phyloP scores from a whole-genome alignment of 2,113 vertebrate species.

The Polypterus senegalus region DNA sequence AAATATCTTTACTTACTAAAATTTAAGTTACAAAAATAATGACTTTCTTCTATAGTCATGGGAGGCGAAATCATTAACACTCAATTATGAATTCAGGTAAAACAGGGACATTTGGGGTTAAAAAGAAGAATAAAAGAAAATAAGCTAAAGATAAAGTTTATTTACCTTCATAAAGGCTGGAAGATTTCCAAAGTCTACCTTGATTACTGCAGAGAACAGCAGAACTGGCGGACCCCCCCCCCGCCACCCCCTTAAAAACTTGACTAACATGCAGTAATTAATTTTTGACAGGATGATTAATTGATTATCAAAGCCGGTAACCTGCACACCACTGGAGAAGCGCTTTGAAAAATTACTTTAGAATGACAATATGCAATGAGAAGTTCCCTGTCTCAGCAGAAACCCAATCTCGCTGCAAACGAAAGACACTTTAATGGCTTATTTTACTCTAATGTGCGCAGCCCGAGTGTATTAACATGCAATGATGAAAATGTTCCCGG shows the following conservation, averaged over 20 bases:
- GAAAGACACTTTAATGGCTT: constrained; percentile 12
- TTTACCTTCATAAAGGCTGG: neutral
- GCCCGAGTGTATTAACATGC: constrained; percentile 12
- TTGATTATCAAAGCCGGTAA: constrained; percentile 11
- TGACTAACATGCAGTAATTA: constrained; percentile 14
- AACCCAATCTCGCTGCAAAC: constrained; percentile 6
- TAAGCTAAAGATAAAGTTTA: too few species aligned
- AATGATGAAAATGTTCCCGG: constrained; percentile 7
- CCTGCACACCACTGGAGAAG: constrained; percentile 9
- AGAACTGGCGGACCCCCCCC: too few species aligned
- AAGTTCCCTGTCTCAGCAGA: constrained; percentile 17
- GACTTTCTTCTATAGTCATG: too few species aligned
- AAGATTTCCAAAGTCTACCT: constrained; percentile 4
- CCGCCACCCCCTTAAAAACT: constrained; percentile 4
- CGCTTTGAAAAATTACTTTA: constrained; percentile 12
- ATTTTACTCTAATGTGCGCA: constrained; percentile 9
- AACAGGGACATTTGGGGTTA: too few species aligned
- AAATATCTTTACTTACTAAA: too few species aligned
- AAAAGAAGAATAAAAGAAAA: too few species aligned
- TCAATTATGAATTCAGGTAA: too few species aligned
- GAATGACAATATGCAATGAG: constrained; percentile 10
- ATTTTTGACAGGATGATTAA: constrained; percentile 12
- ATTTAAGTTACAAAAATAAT: too few species aligned
- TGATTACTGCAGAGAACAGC: constrained; percentile 10
- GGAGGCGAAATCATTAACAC: too few species aligned